Evolutionary conservation across 2,797 vertebrate species (phyloP), one percentile per base, ranked within the genome.

Genomic region (Scleropages formosus): DNA sequence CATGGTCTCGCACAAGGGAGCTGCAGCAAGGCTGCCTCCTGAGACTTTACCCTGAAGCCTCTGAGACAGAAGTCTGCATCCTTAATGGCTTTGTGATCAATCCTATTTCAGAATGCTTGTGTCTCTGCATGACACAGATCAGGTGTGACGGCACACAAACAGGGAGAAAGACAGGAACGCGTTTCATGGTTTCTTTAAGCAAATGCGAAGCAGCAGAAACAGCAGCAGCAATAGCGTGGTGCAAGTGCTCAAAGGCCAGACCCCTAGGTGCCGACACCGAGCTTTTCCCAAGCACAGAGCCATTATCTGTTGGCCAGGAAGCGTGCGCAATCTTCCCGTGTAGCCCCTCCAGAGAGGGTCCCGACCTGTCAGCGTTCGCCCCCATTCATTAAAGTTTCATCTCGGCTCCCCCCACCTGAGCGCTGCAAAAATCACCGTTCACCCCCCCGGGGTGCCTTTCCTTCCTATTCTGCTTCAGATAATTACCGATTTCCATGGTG

Each of bases 381-480:
- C 49, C 51, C 51, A 9, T 72, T 72, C 56, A 72, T 72, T 72
- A 72, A 72, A 72, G 70, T 72, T 72, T 72, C 70, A 72, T 72
- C 70, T 72, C 53, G 72, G 70, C 58, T 72, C 70, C 53, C 58
- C 56, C 26, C 70, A 15, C 6, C 70, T 39, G 53, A 10, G 20
- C 20, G 18, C 59, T 8, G 18, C 27, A 56, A 53, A 61, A 72
- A 72, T 72, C 70, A 72, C 56, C 56, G 27, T 60, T n/a, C n/a
- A 22, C 53, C 70, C 70, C 31, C n/a, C 56, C 70, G 72, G 39
- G 53, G 70, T 72, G 70, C 70, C 26, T 58, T 66, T 22, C 73
- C 26, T 73, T 58, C 49, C 53, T 72, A 72, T 72, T 72, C 60
- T 60, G 56, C 60, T 72, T 72, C 70, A 60, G 70, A 72, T 72